Percentiles rank a stretch among this genome's conserved stretches.
Evolutionary conservation across 2,113 vertebrate species (phyloP).

Genomic region (Eurystomus gularis): DNA sequence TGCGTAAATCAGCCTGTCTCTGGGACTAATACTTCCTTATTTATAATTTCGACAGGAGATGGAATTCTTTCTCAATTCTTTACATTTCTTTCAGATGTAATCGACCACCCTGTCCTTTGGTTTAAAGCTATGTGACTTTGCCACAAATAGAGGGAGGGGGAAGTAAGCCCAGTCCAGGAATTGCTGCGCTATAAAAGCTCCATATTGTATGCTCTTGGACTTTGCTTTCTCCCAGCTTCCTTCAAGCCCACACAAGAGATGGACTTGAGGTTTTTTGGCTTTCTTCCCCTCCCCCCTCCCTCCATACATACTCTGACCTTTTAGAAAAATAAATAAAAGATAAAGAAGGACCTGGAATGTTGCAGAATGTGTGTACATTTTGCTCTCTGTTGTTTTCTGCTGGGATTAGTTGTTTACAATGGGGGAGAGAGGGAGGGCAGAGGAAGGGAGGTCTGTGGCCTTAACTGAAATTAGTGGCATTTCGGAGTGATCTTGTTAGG

Average conservation of each 20-base stretch:
- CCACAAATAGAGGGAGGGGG: constrained; percentile 64
- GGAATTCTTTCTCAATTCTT: constrained; percentile 70
- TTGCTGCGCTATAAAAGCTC: constrained; percentile 66
- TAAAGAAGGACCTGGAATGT: constrained; percentile 88
- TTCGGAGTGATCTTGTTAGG: constrained; percentile 88
- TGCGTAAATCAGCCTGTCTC: constrained; percentile 68
- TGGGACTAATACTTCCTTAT: constrained; percentile 68
- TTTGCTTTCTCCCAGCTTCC: constrained; percentile 64
- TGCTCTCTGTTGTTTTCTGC: constrained; percentile 88
- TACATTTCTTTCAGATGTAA: constrained; percentile 65
- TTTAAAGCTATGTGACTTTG: constrained; percentile 69
- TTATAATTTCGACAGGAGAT: constrained; percentile 65
- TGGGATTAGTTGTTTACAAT: constrained; percentile 93
- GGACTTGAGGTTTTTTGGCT: constrained; percentile 69
- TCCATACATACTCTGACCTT: constrained; percentile 65
- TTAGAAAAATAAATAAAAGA: constrained; percentile 88
- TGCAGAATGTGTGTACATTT: constrained; percentile 86
- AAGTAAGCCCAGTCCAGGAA: constrained; percentile 48
- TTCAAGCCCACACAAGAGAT: constrained; percentile 71
- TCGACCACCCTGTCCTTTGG: constrained; percentile 70
- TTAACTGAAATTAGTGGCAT: constrained; percentile 92
- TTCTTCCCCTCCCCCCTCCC: constrained; percentile 53
- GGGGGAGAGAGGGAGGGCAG: constrained; percentile 73
- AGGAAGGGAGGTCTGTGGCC: constrained; percentile 83
- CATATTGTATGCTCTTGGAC: constrained; percentile 72